Evolutionary conservation across 2,888 invertebrate species (phyloP).

Genomic region (Himalopsyche tibetana): DNA sequence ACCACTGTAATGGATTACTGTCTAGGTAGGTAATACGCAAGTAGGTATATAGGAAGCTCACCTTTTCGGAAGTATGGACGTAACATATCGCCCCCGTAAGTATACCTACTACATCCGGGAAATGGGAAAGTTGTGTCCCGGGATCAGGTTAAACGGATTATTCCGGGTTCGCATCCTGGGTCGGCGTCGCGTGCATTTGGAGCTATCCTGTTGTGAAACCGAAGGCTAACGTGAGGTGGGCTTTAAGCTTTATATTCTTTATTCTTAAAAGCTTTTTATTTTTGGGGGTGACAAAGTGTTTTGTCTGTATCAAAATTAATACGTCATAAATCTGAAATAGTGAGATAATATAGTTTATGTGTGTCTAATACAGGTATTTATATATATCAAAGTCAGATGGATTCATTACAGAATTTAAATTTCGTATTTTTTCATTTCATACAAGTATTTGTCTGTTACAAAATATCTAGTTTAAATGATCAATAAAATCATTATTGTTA

Average conservation of each 20-base stretch:
- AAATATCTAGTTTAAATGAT: too few relatives aligned
- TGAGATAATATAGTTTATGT: too few relatives aligned
- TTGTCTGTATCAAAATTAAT: background rate
- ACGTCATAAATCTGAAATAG: too few relatives aligned
- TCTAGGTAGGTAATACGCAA: background rate
- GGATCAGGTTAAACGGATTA: constrained; percentile 64
- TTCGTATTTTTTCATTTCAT: too few relatives aligned
- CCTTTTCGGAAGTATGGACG: constrained; percentile 48
- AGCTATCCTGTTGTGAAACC: constrained; percentile 43
- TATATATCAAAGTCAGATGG: too few relatives aligned
- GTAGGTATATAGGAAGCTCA: constrained; percentile 41
- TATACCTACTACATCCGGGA: constrained; percentile 50
- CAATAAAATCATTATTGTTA: too few relatives aligned
- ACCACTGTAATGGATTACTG: background rate
- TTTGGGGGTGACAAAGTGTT: background rate
- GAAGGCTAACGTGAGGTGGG: constrained; percentile 51
- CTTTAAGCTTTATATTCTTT: constrained; percentile 51
- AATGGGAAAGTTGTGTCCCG: constrained; percentile 65
- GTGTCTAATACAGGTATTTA: too few relatives aligned
- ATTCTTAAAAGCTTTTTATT: constrained; percentile 12
- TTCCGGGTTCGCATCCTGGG: constrained; percentile 51
- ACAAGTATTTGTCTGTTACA: too few relatives aligned
- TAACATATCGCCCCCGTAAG: constrained; percentile 44
- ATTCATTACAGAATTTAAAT: too few relatives aligned
- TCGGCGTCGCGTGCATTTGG: constrained; percentile 12